Conservation (phyloP, 2,113 vertebrate genomes). For the Shinisaurus crocodilurus region DNA sequence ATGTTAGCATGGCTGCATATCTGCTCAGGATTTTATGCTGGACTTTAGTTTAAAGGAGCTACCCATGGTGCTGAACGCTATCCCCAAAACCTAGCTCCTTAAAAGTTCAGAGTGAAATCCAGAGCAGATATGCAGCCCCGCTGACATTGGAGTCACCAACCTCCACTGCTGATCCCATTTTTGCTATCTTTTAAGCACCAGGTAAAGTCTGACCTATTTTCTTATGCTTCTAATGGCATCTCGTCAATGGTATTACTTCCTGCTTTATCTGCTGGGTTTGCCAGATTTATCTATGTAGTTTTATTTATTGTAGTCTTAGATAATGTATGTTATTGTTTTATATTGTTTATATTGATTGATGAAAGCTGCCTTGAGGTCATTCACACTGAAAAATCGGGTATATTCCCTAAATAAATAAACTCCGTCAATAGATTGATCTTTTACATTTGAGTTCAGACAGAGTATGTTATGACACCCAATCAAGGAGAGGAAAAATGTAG, state of each 20-base stretch:
- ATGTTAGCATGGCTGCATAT: too few species aligned
- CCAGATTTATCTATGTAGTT: not conserved
- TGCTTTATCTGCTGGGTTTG: not conserved
- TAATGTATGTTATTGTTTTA: not conserved
- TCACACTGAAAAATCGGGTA: not conserved
- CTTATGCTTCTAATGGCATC: not conserved
- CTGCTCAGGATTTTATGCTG: too few species aligned
- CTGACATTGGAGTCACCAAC: too few species aligned
- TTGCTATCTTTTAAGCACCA: not conserved
- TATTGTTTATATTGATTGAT: not conserved
- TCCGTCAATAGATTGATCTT: not conserved
- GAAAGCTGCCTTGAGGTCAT: not conserved
- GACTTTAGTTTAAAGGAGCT: too few species aligned
- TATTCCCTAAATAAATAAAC: not conserved
- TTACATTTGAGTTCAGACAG: constrained; percentile 36
- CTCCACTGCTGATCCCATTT: too few species aligned
- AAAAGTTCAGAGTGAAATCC: too few species aligned
- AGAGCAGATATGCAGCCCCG: too few species aligned
- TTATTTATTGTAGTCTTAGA: not conserved
- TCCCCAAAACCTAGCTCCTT: too few species aligned
- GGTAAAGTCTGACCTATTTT: not conserved
- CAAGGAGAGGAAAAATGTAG: not conserved
- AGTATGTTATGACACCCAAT: constrained; percentile 1
- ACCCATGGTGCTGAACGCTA: too few species aligned
- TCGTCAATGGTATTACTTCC: not conserved